Evolutionary conservation across 2,113 vertebrate species (phyloP).

Genomic region (Orthochromis indermauri): DNA sequence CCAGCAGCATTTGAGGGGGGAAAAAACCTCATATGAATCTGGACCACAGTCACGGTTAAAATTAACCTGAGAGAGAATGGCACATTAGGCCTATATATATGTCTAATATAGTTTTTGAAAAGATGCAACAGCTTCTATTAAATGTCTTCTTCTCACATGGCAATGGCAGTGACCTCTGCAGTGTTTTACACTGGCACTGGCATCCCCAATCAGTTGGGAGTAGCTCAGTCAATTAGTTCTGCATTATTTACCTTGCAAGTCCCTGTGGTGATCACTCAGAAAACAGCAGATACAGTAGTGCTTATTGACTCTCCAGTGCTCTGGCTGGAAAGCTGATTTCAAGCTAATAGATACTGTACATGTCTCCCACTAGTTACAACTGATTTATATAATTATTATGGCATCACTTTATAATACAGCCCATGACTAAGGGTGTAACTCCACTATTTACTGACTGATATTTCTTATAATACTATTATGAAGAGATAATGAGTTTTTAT

Average conservation of each 20-base stretch:
- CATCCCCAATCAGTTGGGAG: conserved; percentile 20
- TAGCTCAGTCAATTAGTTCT: conserved; percentile 50
- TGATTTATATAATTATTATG: neutral
- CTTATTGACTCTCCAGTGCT: neutral
- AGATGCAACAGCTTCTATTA: neutral
- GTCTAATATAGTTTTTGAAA: neutral
- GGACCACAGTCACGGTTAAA: neutral
- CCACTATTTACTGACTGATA: neutral
- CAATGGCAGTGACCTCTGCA: neutral
- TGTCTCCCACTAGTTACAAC: neutral
- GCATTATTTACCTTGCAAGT: conserved; percentile 39
- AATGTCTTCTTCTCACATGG: neutral
- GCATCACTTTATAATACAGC: neutral
- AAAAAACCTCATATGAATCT: neutral
- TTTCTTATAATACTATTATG: neutral
- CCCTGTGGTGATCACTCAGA: conserved; percentile 17
- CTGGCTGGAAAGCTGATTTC: neutral
- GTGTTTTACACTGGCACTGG: conserved; percentile 11
- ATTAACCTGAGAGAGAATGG: neutral
- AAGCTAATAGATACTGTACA: neutral
- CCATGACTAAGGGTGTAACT: neutral
- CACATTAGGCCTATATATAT: neutral
- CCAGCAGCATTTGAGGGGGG: neutral
- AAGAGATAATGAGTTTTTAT: neutral
- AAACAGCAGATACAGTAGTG: conserved; percentile 19